These are phyloP conservation scores for Azemiops feae DNA, from an alignment of 2,113 vertebrate species.

Conservation along the genomic window DNA sequence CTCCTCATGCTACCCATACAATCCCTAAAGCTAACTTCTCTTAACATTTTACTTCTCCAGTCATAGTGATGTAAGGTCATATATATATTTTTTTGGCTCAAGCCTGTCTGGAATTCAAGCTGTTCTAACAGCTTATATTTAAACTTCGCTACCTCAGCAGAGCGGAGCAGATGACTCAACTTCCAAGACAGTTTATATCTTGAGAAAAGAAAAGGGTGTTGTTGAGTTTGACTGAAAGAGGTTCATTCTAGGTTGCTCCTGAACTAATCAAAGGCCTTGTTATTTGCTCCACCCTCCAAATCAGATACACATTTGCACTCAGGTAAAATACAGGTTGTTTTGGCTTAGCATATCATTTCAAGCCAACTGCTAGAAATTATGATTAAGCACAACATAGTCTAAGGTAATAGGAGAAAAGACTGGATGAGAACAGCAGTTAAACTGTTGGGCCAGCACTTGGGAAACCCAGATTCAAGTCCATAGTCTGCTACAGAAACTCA, in stretches of 20 bases:
- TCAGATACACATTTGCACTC: background rate
- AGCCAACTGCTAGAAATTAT: background rate
- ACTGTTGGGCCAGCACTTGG: background rate
- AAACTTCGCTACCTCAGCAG: slow-evolving; percentile 30
- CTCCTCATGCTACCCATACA: background rate
- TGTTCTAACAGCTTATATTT: slow-evolving; percentile 12
- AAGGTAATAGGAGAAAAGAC: background rate
- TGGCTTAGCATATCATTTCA: background rate
- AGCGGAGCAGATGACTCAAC: background rate
- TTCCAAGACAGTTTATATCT: background rate
- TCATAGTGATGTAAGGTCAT: background rate
- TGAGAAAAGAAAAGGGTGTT: background rate
- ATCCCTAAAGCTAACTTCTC: background rate
- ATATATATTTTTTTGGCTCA: background rate
- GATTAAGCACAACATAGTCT: background rate
- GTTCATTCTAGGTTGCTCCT: background rate
- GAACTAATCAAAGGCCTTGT: background rate
- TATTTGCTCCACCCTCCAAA: background rate
- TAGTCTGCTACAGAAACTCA: background rate
- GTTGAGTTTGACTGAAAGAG: background rate
- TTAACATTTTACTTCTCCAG: slow-evolving; percentile 2
- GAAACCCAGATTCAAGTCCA: background rate
- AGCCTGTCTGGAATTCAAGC: background rate
- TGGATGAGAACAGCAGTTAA: background rate
- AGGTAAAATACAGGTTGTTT: background rate